Evolutionary conservation across 2,797 vertebrate species (phyloP), one percentile per base, ranked within the genome.

Genomic region (Enteromius trimaculatus): DNA sequence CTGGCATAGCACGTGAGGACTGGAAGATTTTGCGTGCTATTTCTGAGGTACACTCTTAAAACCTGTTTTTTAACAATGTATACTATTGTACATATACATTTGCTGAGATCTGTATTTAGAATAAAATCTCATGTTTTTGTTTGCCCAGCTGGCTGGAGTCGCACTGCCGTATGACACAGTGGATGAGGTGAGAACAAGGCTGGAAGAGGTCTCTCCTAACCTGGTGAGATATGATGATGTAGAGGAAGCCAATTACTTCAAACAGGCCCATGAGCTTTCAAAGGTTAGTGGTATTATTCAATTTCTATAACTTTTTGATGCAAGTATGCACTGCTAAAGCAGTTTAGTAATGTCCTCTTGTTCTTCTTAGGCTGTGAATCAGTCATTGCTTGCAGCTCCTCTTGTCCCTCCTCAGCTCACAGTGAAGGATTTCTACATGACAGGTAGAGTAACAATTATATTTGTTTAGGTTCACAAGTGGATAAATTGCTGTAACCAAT

Each of bases 381-480:
- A 98, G 87, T 93, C 96, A 37, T 91, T 99, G 84, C 91, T 98
- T 82, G 91, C 95, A 49, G 94, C 96, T 86, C 97, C 98, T 79
- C 95, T 99, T 84, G 91, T 98, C 75, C 96, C 98, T 44, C 96
- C 97, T 89, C 98, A 99, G 87, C 91, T 98, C 70, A 94, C 97
- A 68, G 96, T 96, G 82, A 98, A 96, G 92, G 98, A 99, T 92
- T 99, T 99, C 89, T 99, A 99, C 89, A 99, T 99, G 98, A 99
- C 98, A 89, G 98, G 98, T 96, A 93, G 14, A 80, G 53, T 75
- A 1, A n/a, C 10, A 10, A 0, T 70, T 58, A 13, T 7, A 69
- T 16, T 8, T 3, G 37, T 23, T 65, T 65, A 1, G 6, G 49
- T 77, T 62, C 4, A 51, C 51, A 16, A 49, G 6, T 47, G 2